Conservation (phyloP, 37 sponge, comb jelly and placozoan genomes). For the Hormiphora californensis region DNA sequence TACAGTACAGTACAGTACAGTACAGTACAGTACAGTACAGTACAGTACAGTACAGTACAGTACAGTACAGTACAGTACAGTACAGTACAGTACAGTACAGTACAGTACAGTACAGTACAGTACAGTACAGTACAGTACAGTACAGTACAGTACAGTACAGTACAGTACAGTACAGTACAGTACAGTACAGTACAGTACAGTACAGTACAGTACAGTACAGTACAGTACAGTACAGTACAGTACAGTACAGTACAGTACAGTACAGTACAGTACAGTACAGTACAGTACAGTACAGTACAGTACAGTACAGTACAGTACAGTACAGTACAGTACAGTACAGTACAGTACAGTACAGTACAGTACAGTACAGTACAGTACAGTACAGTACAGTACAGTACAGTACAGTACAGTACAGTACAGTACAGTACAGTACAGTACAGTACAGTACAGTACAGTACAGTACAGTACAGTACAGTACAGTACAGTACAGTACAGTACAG, state of each 20-base stretch:
- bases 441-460: conserved; percentile 30
- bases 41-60: conserved; percentile 51
- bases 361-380: conserved; percentile 8
- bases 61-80: conserved; percentile 44
- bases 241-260: conserved; percentile 51
- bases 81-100: conserved; percentile 41
- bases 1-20: background rate
- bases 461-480: conserved; percentile 20
- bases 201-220: conserved; percentile 53
- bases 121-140: conserved; percentile 1
- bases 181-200: conserved; percentile 47
- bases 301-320: conserved; percentile 53
- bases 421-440: conserved; percentile 42
- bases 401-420: conserved; percentile 51
- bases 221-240: conserved; percentile 50
- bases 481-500: conserved; percentile 47
- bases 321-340: conserved; percentile 23
- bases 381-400: conserved; percentile 39
- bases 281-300: conserved; percentile 35
- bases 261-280: conserved; percentile 42
- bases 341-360: background rate
- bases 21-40: conserved; percentile 42
- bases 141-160: conserved; percentile 57
- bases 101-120: conserved; percentile 10
- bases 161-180: conserved; percentile 49